phyloP scores from a whole-genome alignment of 2,797 vertebrate species.

The Luscinia luscinia region DNA sequence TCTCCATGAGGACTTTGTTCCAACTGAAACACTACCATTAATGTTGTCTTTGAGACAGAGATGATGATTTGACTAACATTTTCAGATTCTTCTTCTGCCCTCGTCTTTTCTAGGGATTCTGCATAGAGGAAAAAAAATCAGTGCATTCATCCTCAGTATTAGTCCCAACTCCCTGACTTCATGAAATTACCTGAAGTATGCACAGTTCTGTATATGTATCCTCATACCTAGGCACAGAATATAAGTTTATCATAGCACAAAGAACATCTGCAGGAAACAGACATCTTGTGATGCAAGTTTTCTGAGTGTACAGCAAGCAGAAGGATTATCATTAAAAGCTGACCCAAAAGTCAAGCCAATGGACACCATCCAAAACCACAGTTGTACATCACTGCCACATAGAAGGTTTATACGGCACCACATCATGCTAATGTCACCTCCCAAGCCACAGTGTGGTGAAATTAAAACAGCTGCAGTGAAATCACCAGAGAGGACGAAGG shows the following conservation, averaged over 20 bases:
- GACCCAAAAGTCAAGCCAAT: neutral
- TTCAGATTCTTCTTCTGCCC: neutral
- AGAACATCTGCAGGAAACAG: neutral
- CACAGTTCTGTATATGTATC: neutral
- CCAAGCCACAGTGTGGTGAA: neutral
- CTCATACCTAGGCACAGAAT: neutral
- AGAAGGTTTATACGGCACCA: neutral
- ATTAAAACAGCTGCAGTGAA: constrained; percentile 9
- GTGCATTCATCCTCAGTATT: neutral
- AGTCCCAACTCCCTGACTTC: neutral
- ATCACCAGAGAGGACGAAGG: neutral
- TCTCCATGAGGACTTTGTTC: neutral
- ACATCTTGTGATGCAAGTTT: neutral
- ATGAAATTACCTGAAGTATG: neutral
- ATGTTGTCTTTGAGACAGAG: neutral
- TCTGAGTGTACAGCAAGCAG: neutral
- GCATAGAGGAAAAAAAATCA: accelerated
- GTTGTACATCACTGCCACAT: neutral
- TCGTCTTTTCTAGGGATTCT: neutral
- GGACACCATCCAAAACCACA: neutral
- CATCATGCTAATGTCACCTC: neutral
- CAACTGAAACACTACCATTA: neutral
- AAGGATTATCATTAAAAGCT: neutral
- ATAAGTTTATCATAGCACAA: accelerated
- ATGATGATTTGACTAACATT: neutral